phyloP scores from a whole-genome alignment of 2,113 vertebrate genomes.

The Cyanoderma ruficeps region DNA sequence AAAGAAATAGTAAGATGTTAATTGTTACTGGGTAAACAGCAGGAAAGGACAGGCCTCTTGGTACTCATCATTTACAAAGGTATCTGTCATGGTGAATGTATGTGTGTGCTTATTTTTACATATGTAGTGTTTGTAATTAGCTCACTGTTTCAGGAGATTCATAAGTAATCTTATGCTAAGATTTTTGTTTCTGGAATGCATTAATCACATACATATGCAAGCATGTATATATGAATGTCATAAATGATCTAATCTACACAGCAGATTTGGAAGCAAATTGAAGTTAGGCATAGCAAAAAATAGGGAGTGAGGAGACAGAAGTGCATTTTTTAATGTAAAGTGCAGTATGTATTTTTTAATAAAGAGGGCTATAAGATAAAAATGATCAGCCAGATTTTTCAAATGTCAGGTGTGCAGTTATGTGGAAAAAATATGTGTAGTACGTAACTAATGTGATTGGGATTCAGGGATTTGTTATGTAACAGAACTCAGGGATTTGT shows the following conservation, averaged over 20 bases:
- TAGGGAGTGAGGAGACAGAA: neutral
- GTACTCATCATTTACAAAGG: neutral
- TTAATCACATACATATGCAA: accelerated
- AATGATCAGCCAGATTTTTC: neutral
- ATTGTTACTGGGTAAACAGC: neutral
- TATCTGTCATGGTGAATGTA: neutral
- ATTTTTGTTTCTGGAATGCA: neutral
- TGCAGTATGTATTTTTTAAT: neutral
- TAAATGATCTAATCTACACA: neutral
- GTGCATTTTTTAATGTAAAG: neutral
- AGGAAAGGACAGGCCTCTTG: neutral
- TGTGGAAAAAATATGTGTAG: neutral
- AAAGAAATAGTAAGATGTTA: neutral
- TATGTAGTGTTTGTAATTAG: neutral
- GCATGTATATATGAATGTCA: neutral
- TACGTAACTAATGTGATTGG: neutral
- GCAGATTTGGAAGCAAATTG: neutral
- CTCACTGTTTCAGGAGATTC: neutral
- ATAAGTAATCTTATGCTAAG: neutral
- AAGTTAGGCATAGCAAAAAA: neutral
- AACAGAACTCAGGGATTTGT: constrained; percentile 4
- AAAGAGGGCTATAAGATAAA: neutral
- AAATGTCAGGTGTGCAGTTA: constrained; percentile 16
- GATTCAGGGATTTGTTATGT: constrained; percentile 34
- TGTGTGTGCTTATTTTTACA: neutral